A percentile compares a stretch with the other conserved stretches of the same genome.
Evolutionary conservation across 2,797 vertebrate genomes (phyloP).

Genomic region (Cichlasoma orientale): DNA sequence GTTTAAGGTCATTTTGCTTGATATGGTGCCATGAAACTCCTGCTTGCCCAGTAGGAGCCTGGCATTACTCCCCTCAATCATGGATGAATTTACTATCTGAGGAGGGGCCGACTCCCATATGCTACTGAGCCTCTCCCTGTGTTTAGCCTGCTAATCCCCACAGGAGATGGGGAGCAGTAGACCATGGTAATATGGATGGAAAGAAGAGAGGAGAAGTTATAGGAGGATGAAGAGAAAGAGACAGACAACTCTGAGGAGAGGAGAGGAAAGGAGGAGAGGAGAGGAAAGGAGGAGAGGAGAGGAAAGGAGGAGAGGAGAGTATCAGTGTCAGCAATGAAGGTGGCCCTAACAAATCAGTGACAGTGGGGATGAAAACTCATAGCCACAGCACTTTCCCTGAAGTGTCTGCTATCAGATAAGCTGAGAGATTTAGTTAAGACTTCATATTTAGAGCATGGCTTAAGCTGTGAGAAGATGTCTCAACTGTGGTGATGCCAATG

Average conservation of each 20-base stretch:
- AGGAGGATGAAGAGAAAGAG: constrained; percentile 35
- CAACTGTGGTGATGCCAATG: constrained; percentile 78
- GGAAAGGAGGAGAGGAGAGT: constrained; percentile 24
- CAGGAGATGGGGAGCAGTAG: constrained; percentile 78
- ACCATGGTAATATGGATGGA: constrained; percentile 76
- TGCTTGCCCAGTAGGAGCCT: constrained; percentile 68
- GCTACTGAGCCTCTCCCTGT: constrained; percentile 73
- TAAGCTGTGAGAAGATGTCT: constrained; percentile 78
- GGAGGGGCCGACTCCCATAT: constrained; percentile 66
- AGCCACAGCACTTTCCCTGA: constrained; percentile 79
- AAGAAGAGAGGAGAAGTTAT: constrained; percentile 43
- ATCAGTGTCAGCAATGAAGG: constrained; percentile 70
- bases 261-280: constrained; percentile 40
- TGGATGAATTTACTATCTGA: constrained; percentile 71
- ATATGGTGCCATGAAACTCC: constrained; percentile 57
- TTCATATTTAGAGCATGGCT: constrained; percentile 82
- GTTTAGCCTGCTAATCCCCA: constrained; percentile 80
- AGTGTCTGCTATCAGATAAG: constrained; percentile 82
- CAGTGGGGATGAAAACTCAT: constrained; percentile 76
- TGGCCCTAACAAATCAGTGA: constrained; percentile 77
- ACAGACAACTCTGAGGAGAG: constrained; percentile 17
- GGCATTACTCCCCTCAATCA: constrained; percentile 74
- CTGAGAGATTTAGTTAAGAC: constrained; percentile 81
- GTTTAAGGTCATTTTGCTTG: constrained; percentile 73
- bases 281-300: not conserved